Conservation (phyloP, 2,797 vertebrate species). For the Scarus forsteni region DNA sequence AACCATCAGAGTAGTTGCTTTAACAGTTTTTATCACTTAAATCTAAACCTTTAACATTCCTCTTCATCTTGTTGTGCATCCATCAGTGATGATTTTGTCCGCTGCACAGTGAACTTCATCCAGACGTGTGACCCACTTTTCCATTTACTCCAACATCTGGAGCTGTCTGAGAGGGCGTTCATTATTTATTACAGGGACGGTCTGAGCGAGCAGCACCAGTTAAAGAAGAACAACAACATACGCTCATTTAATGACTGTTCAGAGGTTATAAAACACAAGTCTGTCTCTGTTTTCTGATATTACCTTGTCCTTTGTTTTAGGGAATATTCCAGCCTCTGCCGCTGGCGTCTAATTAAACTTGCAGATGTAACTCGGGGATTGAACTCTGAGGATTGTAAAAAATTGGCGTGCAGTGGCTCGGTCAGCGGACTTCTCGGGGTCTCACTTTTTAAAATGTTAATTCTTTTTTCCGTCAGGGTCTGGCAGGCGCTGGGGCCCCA, state of each 20-base stretch:
- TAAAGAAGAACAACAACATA: slow-evolving; percentile 12
- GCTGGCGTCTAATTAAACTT: slow-evolving; percentile 48
- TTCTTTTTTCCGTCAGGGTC: neutral
- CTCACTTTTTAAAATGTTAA: neutral
- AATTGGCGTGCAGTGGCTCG: slow-evolving; percentile 3
- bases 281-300: neutral
- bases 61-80: too few relatives aligned
- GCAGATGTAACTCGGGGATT: slow-evolving; percentile 40
- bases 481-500: slow-evolving; percentile 2
- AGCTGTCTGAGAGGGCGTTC: slow-evolving; percentile 46
- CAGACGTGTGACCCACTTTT: slow-evolving; percentile 71
- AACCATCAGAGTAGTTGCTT: too few relatives aligned
- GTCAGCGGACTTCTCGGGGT: neutral
- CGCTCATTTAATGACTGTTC: slow-evolving; percentile 4
- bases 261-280: slow-evolving; percentile 4
- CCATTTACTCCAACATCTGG: slow-evolving; percentile 63
- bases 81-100: neutral
- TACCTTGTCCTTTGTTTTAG: neutral
- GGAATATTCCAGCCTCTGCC: neutral
- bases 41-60: too few relatives aligned
- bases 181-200: slow-evolving; percentile 45
- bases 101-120: slow-evolving; percentile 22
- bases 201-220: slow-evolving; percentile 41
- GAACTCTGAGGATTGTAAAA: slow-evolving; percentile 35
- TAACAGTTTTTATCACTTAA: too few relatives aligned